phyloP scores from a whole-genome alignment of 2,113 vertebrate genomes.

The Talpa occidentalis region DNA sequence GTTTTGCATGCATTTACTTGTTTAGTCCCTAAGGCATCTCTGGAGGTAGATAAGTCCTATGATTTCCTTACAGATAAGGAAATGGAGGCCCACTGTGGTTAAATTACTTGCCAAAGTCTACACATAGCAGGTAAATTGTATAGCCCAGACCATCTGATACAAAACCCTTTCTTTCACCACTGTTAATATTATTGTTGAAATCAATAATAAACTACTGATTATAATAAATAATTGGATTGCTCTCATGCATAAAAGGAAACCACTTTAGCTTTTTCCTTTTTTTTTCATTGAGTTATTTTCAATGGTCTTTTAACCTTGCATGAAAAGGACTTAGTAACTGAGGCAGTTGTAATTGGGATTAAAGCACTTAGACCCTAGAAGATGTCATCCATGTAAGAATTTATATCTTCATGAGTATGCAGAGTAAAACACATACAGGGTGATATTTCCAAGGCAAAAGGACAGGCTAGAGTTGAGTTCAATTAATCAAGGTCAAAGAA shows the following conservation, averaged over 20 bases:
- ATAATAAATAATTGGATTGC: neutral
- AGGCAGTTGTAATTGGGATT: neutral
- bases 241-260: neutral
- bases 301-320: neutral
- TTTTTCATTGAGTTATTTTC: neutral
- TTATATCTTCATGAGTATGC: neutral
- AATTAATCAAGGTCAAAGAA: constrained; percentile 18
- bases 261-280: neutral
- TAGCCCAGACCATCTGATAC: neutral
- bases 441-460: neutral
- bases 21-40: neutral
- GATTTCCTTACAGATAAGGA: neutral
- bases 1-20: neutral
- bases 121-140: neutral
- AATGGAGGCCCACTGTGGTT: neutral
- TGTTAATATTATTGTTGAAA: constrained; percentile 32
- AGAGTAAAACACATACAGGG: neutral
- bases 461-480: neutral
- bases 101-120: neutral
- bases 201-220: neutral
- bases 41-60: neutral
- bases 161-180: constrained; percentile 21
- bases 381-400: neutral
- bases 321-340: neutral
- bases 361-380: neutral